Evolutionary conservation across 2,113 vertebrate genomes (phyloP).

Genomic region (Oophaga pumilio): DNA sequence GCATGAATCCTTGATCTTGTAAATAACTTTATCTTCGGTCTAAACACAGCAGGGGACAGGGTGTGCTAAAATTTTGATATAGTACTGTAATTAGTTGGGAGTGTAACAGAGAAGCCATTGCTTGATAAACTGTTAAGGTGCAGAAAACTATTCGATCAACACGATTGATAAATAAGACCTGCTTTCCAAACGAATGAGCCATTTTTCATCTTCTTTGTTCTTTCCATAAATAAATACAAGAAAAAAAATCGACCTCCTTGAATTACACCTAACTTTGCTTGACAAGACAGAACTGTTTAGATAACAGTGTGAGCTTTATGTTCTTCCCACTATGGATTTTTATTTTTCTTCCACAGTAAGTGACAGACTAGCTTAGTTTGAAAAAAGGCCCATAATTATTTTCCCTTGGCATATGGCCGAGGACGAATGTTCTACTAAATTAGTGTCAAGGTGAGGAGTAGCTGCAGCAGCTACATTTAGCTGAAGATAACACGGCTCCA

Average conservation of each 20-base stretch:
- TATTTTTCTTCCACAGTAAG: conserved; percentile 16
- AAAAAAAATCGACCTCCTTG: conserved; percentile 25
- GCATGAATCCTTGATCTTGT: neutral
- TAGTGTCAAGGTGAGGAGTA: conserved; percentile 25
- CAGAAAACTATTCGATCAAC: conserved; percentile 6
- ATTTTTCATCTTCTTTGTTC: conserved; percentile 20
- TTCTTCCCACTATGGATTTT: conserved; percentile 38
- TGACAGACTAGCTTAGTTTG: conserved; percentile 36
- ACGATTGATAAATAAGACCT: conserved; percentile 43
- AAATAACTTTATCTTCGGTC: neutral
- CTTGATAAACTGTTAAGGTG: neutral
- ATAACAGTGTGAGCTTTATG: conserved; percentile 21
- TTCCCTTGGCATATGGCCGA: conserved; percentile 27
- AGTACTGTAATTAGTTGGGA: neutral
- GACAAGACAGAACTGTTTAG: conserved; percentile 43
- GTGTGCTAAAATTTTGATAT: conserved; percentile 11
- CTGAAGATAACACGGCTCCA: neutral
- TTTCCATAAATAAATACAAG: conserved; percentile 41
- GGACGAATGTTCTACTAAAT: conserved; percentile 26
- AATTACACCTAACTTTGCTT: conserved; percentile 28
- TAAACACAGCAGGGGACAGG: neutral
- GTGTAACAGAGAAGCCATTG: neutral
- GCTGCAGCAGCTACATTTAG: neutral
- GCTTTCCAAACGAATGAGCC: neutral
- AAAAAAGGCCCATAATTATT: conserved; percentile 31